Percentiles rank a stretch among this genome's conserved stretches.
Evolutionary conservation across 2,113 vertebrate species (phyloP).

Genomic region (Mesembrinibis cayennensis): DNA sequence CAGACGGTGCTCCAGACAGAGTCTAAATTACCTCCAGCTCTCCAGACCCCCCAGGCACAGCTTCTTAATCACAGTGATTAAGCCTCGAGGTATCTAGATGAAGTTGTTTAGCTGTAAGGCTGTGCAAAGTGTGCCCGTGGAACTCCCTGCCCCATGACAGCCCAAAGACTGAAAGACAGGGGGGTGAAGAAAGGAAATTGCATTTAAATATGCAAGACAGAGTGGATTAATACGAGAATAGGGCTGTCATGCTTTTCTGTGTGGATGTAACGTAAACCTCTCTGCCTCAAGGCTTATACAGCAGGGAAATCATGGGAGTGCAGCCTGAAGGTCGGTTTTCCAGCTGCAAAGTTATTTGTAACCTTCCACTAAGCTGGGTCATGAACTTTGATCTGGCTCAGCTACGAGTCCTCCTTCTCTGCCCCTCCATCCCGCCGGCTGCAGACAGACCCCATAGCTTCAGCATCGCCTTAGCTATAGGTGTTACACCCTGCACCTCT

Average conservation of each 20-base stretch:
- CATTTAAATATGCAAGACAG: not conserved
- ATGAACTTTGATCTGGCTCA: not conserved
- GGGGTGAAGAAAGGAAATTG: not conserved
- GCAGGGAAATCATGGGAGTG: rapidly evolving
- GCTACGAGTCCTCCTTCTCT: not conserved
- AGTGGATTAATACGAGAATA: not conserved
- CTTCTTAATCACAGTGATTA: not conserved
- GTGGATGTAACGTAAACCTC: not conserved
- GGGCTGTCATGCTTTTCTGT: not conserved
- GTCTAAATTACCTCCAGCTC: not conserved
- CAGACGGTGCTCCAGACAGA: not conserved
- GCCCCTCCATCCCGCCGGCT: not conserved
- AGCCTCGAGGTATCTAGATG: not conserved
- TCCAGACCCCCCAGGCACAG: not conserved
- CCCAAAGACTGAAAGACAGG: not conserved
- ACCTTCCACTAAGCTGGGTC: not conserved
- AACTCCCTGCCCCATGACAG: not conserved
- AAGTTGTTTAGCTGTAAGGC: not conserved
- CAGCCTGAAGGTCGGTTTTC: not conserved
- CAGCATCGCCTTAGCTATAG: not conserved
- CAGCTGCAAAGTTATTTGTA: not conserved
- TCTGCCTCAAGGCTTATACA: not conserved
- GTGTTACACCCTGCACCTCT: not conserved
- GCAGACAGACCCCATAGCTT: not conserved
- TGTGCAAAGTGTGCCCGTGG: not conserved